Evolutionary conservation across 2,113 vertebrate species (phyloP).

Genomic region (Cyanoramphus novaezelandiae): DNA sequence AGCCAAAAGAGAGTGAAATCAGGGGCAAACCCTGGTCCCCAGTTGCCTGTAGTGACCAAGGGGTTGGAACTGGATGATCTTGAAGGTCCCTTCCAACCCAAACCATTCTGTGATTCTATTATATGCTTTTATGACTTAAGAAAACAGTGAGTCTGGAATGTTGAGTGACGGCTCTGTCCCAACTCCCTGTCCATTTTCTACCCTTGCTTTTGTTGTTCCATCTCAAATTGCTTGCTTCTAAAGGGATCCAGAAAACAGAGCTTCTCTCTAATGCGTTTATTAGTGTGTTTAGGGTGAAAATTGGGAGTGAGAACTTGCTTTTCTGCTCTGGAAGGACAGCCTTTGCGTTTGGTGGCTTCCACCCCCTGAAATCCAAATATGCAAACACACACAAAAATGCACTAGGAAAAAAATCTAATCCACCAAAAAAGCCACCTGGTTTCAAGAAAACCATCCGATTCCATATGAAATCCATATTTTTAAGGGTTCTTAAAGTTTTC

Average conservation of each 20-base stretch:
- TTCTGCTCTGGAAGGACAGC: neutral
- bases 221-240: neutral
- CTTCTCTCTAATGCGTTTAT: neutral
- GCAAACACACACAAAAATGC: neutral
- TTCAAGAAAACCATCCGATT: neutral
- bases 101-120: neutral
- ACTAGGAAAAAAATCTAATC: neutral
- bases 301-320: neutral
- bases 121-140: neutral
- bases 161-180: neutral
- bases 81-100: neutral
- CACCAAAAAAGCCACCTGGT: neutral
- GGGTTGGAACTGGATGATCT: neutral
- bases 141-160: neutral
- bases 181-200: neutral
- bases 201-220: neutral
- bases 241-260: neutral
- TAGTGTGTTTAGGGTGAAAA: neutral
- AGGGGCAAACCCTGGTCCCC: neutral
- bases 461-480: neutral
- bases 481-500: neutral
- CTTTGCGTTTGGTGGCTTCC: neutral
- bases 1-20: neutral
- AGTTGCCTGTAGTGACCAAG: neutral
- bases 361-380: neutral